Base-by-base conservation (phyloP, 2,797 vertebrate genomes). In the Acrossocheilus fasciatus region DNA sequence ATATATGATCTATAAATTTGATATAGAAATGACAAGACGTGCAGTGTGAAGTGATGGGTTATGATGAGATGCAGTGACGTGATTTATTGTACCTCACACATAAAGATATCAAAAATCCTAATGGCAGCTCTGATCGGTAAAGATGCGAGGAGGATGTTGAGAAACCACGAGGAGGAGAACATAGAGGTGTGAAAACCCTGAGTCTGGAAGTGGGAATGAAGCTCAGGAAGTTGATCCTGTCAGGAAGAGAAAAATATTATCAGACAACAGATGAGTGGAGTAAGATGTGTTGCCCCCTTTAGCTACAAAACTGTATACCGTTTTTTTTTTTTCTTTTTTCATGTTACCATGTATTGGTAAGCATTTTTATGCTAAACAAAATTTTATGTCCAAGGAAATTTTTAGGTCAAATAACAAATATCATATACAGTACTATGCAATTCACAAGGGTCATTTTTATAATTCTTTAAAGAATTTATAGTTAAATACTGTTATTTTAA, bases 161-260 rank as follows among this genome's bases (percentile, higher is more conserved):
- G 96, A 94, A 99, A 99, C 98, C 98, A 99, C 15, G 98, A 98
- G 0, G 98, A 99, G 14, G 98, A 98, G 47, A 99, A 99, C 97
- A 99, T 98, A 90, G 98, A 99, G 47, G 98, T 98, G 88, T 99
- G 97, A 90, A 99, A 98, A 94, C 97, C 99, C 92, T 99, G 98
- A 86, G 98, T 97, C 85, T 98, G 97, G 94, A 99, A 99, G 94
- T 99, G 98, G 75, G 98, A 94, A 83, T 97, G 95, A 83, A 99
- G 96, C 80, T 99, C 98, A 0, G 98, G 98, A 87, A 99, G 96
- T 72, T 97, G 96, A 86, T 99, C 98, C 98, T 99, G 89, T 23
- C 75, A 26, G 68, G 64, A 7, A 66, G 47, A 85, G 12, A 62
- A 39, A 82, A 14, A 73, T 18, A 18, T 77, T 26, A 15, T 52